phyloP scores from a whole-genome alignment of 2,113 vertebrate genomes.

The Ictalurus punctatus region DNA sequence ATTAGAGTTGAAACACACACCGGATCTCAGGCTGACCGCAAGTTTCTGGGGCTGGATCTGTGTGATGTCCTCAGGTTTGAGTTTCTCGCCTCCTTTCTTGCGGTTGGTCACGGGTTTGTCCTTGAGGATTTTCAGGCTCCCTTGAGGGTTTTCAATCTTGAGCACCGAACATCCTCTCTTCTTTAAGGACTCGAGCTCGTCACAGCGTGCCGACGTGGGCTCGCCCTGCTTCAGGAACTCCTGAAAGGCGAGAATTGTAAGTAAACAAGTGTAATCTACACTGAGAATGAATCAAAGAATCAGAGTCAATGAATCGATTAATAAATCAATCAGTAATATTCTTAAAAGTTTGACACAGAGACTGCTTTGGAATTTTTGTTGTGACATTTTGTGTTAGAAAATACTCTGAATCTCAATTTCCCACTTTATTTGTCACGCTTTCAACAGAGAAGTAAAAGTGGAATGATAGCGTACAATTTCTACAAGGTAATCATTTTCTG shows the following conservation, averaged over 20 bases:
- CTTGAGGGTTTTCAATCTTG: conserved; percentile 88
- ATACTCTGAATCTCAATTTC: not conserved
- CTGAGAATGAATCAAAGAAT: not conserved
- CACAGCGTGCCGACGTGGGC: conserved; percentile 90
- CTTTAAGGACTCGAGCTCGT: conserved; percentile 85
- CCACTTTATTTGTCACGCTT: not conserved
- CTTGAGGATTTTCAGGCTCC: conserved; percentile 67
- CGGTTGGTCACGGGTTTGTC: conserved; percentile 86
- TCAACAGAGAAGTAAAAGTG: too few relatives aligned
- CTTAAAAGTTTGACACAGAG: not conserved
- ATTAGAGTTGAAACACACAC: conserved; percentile 63
- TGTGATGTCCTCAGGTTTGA: conserved; percentile 87
- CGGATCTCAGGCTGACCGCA: conserved; percentile 82
- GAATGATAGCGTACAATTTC: not conserved
- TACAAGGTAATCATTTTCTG: not conserved
- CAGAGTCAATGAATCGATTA: not conserved
- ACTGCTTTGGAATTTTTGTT: not conserved
- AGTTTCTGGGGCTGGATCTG: conserved; percentile 97
- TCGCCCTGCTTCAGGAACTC: conserved; percentile 84
- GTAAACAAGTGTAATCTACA: not conserved
- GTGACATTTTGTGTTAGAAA: not conserved
- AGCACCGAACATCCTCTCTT: conserved; percentile 76
- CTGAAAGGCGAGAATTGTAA: conserved; percentile 56
- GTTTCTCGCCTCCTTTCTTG: conserved; percentile 80
- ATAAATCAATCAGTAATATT: not conserved